Conservation (phyloP, 2,797 vertebrate species). For the Girardinus metallicus region DNA sequence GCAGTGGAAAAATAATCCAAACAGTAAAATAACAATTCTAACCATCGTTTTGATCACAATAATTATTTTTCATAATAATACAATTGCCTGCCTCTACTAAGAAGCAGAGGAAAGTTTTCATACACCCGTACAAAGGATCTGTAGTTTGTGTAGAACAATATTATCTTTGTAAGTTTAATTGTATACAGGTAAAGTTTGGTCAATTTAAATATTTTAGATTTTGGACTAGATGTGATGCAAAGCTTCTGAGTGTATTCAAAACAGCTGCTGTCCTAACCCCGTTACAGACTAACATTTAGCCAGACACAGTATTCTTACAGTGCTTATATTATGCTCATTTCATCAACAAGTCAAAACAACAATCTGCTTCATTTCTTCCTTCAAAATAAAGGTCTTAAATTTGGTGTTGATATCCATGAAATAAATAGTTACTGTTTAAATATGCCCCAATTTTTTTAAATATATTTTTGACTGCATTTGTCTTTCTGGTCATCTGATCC, state of each 20-base stretch:
- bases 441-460: conserved; percentile 11
- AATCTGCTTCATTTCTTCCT: neutral
- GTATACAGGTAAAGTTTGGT: neutral
- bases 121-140: neutral
- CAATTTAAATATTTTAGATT: neutral
- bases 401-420: neutral
- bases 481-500: conserved; percentile 73
- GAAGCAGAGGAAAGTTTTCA: neutral
- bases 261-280: too few relatives aligned
- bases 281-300: neutral
- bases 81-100: neutral
- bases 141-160: neutral
- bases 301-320: neutral
- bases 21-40: neutral
- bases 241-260: neutral
- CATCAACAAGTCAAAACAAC: neutral
- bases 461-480: conserved; percentile 64
- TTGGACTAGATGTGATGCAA: neutral
- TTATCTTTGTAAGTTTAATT: neutral
- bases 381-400: neutral
- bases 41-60: neutral
- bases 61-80: neutral
- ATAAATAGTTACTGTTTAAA: neutral
- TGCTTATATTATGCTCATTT: neutral
- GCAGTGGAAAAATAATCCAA: neutral